These are phyloP conservation scores for Suncus etruscus DNA, from an alignment of 2,113 vertebrate genomes.

Conservation along the genomic window DNA sequence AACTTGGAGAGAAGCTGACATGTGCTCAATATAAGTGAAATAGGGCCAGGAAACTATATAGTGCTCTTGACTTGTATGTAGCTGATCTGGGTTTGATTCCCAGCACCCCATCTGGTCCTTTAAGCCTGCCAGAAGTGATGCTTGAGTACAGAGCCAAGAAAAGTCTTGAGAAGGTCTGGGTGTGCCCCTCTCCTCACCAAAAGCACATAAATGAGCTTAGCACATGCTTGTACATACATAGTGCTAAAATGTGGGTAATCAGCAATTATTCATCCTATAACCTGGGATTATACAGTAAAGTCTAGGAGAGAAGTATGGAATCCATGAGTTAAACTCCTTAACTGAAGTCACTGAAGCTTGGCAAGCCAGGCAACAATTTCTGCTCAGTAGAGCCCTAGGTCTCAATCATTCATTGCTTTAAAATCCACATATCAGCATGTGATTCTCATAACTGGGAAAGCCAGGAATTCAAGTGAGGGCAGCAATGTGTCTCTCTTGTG, in stretches of 20 bases:
- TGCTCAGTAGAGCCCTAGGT: slow-evolving; percentile 47
- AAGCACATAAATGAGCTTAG: too few relatives aligned
- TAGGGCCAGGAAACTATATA: too few relatives aligned
- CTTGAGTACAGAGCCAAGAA: too few relatives aligned
- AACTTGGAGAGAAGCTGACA: slow-evolving; percentile 34
- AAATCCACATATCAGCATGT: slow-evolving; percentile 58
- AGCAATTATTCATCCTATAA: neutral
- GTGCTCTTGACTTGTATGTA: too few relatives aligned
- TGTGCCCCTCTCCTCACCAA: too few relatives aligned
- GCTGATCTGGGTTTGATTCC: too few relatives aligned
- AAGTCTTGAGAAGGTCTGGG: too few relatives aligned
- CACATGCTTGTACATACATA: neutral
- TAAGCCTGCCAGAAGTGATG: too few relatives aligned
- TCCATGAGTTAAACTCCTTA: slow-evolving; percentile 49
- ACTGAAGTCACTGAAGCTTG: slow-evolving; percentile 45
- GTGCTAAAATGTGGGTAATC: neutral
- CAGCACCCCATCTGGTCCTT: too few relatives aligned
- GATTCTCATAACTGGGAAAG: slow-evolving; percentile 29
- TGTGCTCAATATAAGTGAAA: slow-evolving; percentile 7
- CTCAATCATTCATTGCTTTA: slow-evolving; percentile 64
- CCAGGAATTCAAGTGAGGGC: slow-evolving; percentile 25
- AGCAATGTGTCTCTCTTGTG: neutral
- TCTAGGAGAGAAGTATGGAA: slow-evolving; percentile 55
- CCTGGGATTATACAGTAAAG: neutral
- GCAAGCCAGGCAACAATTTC: slow-evolving; percentile 46